Evolutionary conservation across 2,113 vertebrate species (phyloP).

Genomic region (Ctenodactylus gundi): DNA sequence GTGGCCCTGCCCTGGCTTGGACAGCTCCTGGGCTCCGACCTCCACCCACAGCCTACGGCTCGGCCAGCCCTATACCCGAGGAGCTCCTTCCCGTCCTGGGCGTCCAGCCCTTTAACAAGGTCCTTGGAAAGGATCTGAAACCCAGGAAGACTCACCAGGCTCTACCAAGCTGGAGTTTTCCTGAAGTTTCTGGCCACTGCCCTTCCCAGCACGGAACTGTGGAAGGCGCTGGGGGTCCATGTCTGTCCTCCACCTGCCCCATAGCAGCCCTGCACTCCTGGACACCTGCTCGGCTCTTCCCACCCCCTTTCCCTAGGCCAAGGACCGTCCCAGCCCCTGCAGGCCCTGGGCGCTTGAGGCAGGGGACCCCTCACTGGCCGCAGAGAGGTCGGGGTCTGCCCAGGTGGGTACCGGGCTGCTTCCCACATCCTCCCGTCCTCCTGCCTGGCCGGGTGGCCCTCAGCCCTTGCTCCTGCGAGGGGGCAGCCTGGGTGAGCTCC

Average conservation of each 20-base stretch:
- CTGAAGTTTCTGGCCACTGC: not conserved
- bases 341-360: not conserved
- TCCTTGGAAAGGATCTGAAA: not conserved
- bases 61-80: too few relatives aligned
- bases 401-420: not conserved
- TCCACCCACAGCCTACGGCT: too few relatives aligned
- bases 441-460: not conserved
- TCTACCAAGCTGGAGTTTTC: not conserved
- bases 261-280: not conserved
- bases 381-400: not conserved
- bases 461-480: not conserved
- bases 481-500: too few relatives aligned
- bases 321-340: not conserved
- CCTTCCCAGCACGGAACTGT: not conserved
- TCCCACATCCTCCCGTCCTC: too few relatives aligned
- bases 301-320: too few relatives aligned
- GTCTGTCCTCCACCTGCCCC: accelerated
- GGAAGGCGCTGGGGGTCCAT: not conserved
- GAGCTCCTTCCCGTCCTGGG: not conserved
- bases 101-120: not conserved
- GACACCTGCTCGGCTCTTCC: not conserved
- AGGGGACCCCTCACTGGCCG: not conserved
- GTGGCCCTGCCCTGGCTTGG: not conserved
- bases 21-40: not conserved
- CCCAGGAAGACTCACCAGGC: not conserved